Evolutionary conservation across 2,113 vertebrate genomes (phyloP).

Genomic region (Echinops telfairi): DNA sequence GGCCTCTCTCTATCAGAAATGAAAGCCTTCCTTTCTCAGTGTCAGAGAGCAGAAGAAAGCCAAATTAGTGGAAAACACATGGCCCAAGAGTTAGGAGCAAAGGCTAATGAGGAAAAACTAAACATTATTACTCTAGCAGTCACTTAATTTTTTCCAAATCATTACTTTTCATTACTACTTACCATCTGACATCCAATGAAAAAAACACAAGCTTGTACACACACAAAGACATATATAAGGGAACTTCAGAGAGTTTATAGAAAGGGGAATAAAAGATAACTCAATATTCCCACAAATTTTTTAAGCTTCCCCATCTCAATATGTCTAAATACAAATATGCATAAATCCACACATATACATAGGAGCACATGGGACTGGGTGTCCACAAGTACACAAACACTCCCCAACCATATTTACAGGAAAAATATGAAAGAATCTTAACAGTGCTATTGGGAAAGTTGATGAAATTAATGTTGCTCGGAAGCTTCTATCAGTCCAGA

Average conservation of each 20-base stretch:
- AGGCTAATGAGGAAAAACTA: neutral
- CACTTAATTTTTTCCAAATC: neutral
- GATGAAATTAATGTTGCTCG: neutral
- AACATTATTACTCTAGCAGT: neutral
- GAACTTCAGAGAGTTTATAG: too few relatives aligned
- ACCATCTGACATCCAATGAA: neutral
- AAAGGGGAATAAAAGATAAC: too few relatives aligned
- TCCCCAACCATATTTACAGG: neutral
- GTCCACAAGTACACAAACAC: neutral
- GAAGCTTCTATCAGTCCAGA: neutral
- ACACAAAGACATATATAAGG: neutral
- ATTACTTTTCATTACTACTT: neutral
- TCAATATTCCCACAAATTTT: too few relatives aligned
- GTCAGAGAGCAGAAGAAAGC: neutral
- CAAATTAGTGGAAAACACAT: neutral
- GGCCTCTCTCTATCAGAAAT: neutral
- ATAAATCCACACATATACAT: neutral
- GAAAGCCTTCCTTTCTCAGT: neutral
- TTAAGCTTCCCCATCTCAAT: too few relatives aligned
- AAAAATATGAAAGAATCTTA: neutral
- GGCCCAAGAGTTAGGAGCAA: neutral
- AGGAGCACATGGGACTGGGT: neutral
- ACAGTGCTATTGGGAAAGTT: conserved; percentile 30
- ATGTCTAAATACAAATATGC: neutral
- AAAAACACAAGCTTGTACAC: neutral